phyloP scores from a whole-genome alignment of 2,888 invertebrate species.

The Tetramorium bicarinatum region DNA sequence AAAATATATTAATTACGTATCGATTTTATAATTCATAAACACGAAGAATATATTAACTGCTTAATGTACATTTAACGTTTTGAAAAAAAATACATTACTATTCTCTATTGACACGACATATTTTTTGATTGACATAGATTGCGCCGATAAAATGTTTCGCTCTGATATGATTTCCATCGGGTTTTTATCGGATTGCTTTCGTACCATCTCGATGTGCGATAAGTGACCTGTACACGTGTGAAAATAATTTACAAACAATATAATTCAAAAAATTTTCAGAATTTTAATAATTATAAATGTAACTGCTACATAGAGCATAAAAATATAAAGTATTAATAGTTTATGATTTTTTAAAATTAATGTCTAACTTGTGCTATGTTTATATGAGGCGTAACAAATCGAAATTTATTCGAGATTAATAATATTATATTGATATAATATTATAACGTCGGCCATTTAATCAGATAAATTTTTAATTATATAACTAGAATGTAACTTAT shows the following conservation, averaged over 20 bases:
- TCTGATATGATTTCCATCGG: slow-evolving; percentile 9
- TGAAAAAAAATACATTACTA: slow-evolving; percentile 5
- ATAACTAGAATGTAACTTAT: not conserved
- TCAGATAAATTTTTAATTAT: not conserved
- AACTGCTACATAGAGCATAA: not conserved
- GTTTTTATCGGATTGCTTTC: slow-evolving; percentile 28
- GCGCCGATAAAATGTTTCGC: slow-evolving; percentile 25
- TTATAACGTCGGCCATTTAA: not conserved
- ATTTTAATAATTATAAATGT: slow-evolving; percentile 15
- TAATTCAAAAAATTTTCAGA: not conserved
- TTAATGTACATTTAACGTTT: not conserved
- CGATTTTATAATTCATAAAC: not conserved
- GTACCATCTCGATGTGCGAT: not conserved
- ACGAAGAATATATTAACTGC: not conserved
- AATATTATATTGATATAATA: too few species aligned
- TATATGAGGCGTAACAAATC: not conserved
- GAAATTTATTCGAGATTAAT: not conserved
- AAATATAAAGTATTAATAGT: not conserved
- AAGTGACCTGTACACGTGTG: not conserved
- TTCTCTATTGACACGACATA: slow-evolving; percentile 18
- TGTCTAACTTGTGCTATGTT: not conserved
- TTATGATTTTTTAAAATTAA: slow-evolving; percentile 1
- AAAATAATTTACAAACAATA: slow-evolving; percentile 16
- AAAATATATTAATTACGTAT: slow-evolving; percentile 4
- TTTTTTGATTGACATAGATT: slow-evolving; percentile 30